Conservation (phyloP, 2,113 vertebrate genomes). For the Phrynosoma platyrhinos region DNA sequence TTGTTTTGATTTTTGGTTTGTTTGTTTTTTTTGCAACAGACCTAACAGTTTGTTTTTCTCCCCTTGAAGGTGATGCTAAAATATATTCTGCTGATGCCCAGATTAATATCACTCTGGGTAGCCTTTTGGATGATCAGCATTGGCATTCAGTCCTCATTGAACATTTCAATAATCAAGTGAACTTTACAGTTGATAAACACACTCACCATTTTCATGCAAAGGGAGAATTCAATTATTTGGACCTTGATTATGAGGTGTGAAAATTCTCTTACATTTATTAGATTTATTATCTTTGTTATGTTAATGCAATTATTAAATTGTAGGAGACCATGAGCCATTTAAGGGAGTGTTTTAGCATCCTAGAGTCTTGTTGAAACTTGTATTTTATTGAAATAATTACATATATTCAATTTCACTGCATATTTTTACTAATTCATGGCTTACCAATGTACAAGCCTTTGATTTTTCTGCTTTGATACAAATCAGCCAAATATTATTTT, state of each 20-base stretch:
- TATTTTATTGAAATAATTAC: not conserved
- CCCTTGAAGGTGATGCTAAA: slow-evolving; percentile 78
- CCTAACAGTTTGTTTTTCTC: slow-evolving; percentile 63
- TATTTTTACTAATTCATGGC: not conserved
- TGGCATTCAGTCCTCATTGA: slow-evolving; percentile 91
- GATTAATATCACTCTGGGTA: slow-evolving; percentile 82
- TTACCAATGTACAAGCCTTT: not conserved
- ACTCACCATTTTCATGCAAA: slow-evolving; percentile 81
- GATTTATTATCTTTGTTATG: slow-evolving; percentile 35
- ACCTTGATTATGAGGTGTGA: slow-evolving; percentile 88
- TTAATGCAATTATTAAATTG: slow-evolving; percentile 4
- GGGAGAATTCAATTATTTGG: slow-evolving; percentile 81
- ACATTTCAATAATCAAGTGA: slow-evolving; percentile 82
- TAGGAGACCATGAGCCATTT: not conserved
- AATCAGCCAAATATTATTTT: slow-evolving; percentile 1
- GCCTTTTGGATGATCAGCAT: slow-evolving; percentile 93
- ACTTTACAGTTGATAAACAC: slow-evolving; percentile 92
- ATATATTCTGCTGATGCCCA: slow-evolving; percentile 66
- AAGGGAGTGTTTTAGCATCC: slow-evolving; percentile 13
- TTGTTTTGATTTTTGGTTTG: too few relatives aligned
- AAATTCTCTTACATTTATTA: slow-evolving; percentile 69
- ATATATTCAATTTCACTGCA: not conserved
- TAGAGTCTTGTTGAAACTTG: not conserved
- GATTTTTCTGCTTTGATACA: not conserved
- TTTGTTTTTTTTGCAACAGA: slow-evolving; percentile 30